Base-by-base conservation (phyloP, 2,888 invertebrate genomes). In the Meta bourneti region DNA sequence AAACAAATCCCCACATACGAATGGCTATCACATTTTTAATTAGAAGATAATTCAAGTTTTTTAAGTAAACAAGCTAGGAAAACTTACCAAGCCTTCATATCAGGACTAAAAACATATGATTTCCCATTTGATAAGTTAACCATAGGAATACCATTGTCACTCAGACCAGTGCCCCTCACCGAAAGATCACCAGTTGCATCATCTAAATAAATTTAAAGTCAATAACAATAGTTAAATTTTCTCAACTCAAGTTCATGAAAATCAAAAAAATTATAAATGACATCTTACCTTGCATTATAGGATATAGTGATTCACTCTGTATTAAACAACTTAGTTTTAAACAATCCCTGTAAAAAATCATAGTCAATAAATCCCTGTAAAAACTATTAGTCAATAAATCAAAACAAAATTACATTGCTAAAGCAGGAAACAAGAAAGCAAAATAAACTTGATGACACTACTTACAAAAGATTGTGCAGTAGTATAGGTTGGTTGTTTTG, bases 91-190 rank as follows among this genome's bases (percentile, higher is more conserved):
- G 94, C 94, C 77, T 94, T 96, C 94, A 98, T 95, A 94, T 97
- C 97, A 93, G 96, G 95, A 93, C 97, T 97, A 95, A 97, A 98
- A 90, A 97, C 97, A 94, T 97, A 98, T 2, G 98, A 97, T 94
- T 97, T 97, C 49, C 98, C 98, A 94, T 97, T 98, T 61, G 97
- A 97, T 69, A 98, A 96, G n/a, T 97, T 96, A 93, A 99, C 96
- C 94, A 98, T 96, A 0, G 98, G 98, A 94, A 97, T 96, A 51
- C 97, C 97, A 93, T 97, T 96, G 93, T 97, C 97, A 16, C 97
- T 95, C 94, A 94, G 95, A 93, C 95, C 95, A 94, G 96, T 96
- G 89, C 96, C 96, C 94, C 96, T 96, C 93, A 95, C 96, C 92
- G 95, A 96, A 49, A 96, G 81, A 74, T 94, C 94, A 20, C 91